Base-by-base conservation (phyloP, 2,888 invertebrate species). In the Ceraclea dissimilis region DNA sequence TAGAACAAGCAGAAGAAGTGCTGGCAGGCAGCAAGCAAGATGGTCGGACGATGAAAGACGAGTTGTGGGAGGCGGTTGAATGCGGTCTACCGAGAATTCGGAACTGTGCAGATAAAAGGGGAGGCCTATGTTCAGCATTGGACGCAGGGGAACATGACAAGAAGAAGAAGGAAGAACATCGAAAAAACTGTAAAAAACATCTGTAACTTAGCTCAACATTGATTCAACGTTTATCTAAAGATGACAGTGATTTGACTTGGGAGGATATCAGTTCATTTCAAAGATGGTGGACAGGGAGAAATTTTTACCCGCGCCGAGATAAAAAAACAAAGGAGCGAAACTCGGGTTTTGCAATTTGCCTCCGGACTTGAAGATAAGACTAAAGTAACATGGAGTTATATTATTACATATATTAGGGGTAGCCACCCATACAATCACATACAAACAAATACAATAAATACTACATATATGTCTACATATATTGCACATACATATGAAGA, bases 271-370 rank as follows among this genome's bases (percentile, higher is more conserved):
- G 13, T 11, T 46, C 46, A 46, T 46, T 46, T 18, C 20, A 5
- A 10, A 33, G 48, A 34, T 31, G 48, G 53, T 2, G 48, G 49
- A 46, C 49, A 50, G 58, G 53, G 58, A 49, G 58, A 49, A 16
- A 22, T 21, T 43, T 34, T 46, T 52, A 53, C 49, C 53, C 57
- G 46, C 52, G 56, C 4, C 52, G 57, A 59, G 57, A 59, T 59
- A 59, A 61, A 61, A 59, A 61, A 61, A 57, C 54, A 59, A 61
- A 57, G 57, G 52, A 61, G 49, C 49, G 56, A 52, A 39, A 55
- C 54, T 52, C 59, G 13, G 48, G 57, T 31, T 53, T 52, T 55
- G 61, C 61, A 61, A 61, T 61, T 61, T 61, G 61, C 61, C 59
- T 61, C 51, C 57, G 59, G 59, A 56, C 57, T 55, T 48, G 47